Evolutionary conservation across 2,888 invertebrate genomes (phyloP).

Genomic region (Hirtodrosophila confusa): DNA sequence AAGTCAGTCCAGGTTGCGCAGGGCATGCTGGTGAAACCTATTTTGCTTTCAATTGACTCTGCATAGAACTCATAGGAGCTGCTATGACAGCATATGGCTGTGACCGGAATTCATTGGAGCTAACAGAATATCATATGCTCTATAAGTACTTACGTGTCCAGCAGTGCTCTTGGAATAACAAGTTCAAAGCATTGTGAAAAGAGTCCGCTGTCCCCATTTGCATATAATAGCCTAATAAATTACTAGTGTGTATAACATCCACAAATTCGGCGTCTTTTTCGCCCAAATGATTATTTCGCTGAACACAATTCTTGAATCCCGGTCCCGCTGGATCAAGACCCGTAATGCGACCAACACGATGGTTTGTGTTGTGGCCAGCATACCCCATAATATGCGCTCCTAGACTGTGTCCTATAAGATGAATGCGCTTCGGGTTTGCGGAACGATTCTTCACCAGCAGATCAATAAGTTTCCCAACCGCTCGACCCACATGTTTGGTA

Average conservation of each 20-base stretch:
- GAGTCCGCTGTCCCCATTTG: slow-evolving; percentile 89
- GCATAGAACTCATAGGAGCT: slow-evolving; percentile 87
- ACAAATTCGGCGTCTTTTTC: slow-evolving; percentile 89
- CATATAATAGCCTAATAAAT: slow-evolving; percentile 86
- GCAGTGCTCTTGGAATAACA: slow-evolving; percentile 89
- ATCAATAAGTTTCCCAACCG: slow-evolving; percentile 82
- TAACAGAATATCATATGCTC: rapidly evolving
- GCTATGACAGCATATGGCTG: slow-evolving; percentile 89
- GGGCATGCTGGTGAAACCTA: slow-evolving; percentile 86
- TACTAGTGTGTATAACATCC: slow-evolving; percentile 90
- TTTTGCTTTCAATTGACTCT: slow-evolving; percentile 87
- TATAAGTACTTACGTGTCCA: slow-evolving; percentile 81
- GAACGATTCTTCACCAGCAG: slow-evolving; percentile 72
- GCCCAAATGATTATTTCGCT: slow-evolving; percentile 86
- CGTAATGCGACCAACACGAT: slow-evolving; percentile 86
- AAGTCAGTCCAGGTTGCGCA: slow-evolving; percentile 85
- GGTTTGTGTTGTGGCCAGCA: slow-evolving; percentile 85
- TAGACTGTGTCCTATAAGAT: slow-evolving; percentile 85
- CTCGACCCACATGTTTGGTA: slow-evolving; percentile 82
- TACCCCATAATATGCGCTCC: slow-evolving; percentile 87
- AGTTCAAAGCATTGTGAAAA: slow-evolving; percentile 88
- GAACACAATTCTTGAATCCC: slow-evolving; percentile 82
- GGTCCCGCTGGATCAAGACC: slow-evolving; percentile 88
- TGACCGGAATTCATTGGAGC: slow-evolving; percentile 7
- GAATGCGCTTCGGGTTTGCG: slow-evolving; percentile 80